Conservation (phyloP, 1,140 invertebrate species). For the Globodera ellingtonae region DNA sequence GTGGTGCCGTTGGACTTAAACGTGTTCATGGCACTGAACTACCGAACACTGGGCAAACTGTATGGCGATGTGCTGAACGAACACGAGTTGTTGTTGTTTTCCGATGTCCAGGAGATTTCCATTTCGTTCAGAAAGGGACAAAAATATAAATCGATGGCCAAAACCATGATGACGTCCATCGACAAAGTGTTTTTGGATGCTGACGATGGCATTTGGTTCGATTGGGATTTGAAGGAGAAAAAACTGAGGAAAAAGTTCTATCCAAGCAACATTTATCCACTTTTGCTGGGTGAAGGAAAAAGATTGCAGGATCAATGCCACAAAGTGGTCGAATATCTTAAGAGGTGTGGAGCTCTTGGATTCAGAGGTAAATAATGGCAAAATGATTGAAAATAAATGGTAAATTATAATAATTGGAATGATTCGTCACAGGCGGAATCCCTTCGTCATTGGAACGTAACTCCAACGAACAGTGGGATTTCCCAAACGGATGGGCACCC, state of each 20-base stretch:
- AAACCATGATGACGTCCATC: slow-evolving; percentile 32
- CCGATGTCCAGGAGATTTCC: background rate
- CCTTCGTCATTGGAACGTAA: slow-evolving; percentile 77
- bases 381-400: slow-evolving; percentile 22
- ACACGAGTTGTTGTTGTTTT: background rate
- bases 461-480: slow-evolving; percentile 90
- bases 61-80: slow-evolving; percentile 49
- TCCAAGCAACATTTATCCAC: slow-evolving; percentile 79
- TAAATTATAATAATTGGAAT: background rate
- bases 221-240: slow-evolving; percentile 76
- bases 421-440: slow-evolving; percentile 72
- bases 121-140: slow-evolving; percentile 68
- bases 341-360: slow-evolving; percentile 74
- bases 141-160: slow-evolving; percentile 64
- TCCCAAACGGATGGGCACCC: slow-evolving; percentile 75
- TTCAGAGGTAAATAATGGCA: slow-evolving; percentile 27
- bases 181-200: slow-evolving; percentile 73
- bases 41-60: slow-evolving; percentile 76
- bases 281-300: slow-evolving; percentile 73
- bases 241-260: slow-evolving; percentile 72
- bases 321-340: slow-evolving; percentile 69
- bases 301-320: slow-evolving; percentile 72
- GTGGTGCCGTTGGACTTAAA: slow-evolving; percentile 84
- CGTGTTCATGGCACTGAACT: slow-evolving; percentile 79
- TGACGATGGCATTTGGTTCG: slow-evolving; percentile 81